These are phyloP conservation scores for Diceros bicornis DNA, from an alignment of 2,797 vertebrate species.

Conservation along the genomic window DNA sequence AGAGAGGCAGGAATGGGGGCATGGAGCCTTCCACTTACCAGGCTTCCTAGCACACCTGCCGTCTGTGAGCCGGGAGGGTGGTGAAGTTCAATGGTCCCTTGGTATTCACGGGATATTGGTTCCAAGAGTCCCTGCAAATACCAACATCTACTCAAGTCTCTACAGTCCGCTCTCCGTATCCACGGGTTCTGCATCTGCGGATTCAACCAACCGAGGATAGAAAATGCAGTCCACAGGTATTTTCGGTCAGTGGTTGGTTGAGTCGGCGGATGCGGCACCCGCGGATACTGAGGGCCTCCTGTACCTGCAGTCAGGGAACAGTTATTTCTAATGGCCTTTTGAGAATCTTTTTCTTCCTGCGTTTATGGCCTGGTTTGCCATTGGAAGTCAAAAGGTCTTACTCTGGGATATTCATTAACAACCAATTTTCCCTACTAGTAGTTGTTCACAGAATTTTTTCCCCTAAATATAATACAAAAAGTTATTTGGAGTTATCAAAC, in stretches of 20 bases:
- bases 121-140: no score
- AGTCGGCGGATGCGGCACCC: no score
- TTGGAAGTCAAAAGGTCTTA: background rate
- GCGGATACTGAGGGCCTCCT: no score
- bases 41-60: background rate
- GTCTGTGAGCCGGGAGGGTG: background rate
- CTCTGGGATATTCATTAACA: constrained; percentile 28
- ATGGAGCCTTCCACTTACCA: accelerated
- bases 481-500: background rate
- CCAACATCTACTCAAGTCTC: no score
- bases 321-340: background rate
- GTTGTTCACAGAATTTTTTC: background rate
- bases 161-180: no score
- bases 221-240: no score
- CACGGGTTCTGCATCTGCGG: no score
- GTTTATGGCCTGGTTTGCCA: background rate
- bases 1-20: background rate
- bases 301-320: background rate
- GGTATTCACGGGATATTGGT: no score
- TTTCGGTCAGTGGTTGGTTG: no score
- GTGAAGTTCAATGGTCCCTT: no score
- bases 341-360: constrained; percentile 16
- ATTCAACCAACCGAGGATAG: no score
- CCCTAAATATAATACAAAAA: background rate
- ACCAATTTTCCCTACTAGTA: background rate